Evolutionary conservation across 2,888 invertebrate species (phyloP).

Genomic region (Lasioglossum figueresi): DNA sequence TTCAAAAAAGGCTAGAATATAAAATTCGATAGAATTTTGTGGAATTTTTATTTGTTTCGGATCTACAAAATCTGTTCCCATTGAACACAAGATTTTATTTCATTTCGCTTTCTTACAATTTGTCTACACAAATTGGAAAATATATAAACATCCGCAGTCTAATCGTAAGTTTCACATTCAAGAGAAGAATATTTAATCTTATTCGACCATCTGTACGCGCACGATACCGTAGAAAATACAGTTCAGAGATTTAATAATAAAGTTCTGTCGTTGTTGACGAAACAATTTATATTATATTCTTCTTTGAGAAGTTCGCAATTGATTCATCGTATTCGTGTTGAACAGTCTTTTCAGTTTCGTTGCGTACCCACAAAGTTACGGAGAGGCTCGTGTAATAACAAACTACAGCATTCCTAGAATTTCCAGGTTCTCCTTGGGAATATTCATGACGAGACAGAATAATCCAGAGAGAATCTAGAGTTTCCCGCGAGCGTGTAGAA

Average conservation of each 20-base stretch:
- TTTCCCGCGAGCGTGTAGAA: constrained; percentile 25
- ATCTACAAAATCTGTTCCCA: too few species aligned
- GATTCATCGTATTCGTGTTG: background rate
- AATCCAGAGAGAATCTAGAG: constrained; percentile 47
- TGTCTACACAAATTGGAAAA: too few species aligned
- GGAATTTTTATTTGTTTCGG: too few species aligned
- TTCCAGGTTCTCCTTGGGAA: constrained; percentile 23
- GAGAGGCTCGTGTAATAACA: constrained; percentile 10
- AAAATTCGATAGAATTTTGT: too few species aligned
- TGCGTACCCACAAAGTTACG: constrained; percentile 10
- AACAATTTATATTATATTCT: constrained; percentile 3
- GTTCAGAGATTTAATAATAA: background rate
- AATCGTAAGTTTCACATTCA: background rate
- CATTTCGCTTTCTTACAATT: too few species aligned
- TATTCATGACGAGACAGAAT: constrained; percentile 53
- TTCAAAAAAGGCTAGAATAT: too few species aligned
- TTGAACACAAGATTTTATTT: too few species aligned
- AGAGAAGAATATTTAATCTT: background rate
- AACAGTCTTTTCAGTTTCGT: constrained; percentile 1
- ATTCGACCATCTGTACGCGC: background rate
- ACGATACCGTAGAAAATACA: background rate
- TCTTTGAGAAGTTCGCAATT: background rate
- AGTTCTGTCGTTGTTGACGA: background rate
- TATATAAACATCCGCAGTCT: too few species aligned
- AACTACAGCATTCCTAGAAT: constrained; percentile 17